Evolutionary conservation across 2,113 vertebrate genomes (phyloP).

Genomic region (Trochalopteron elliotii): DNA sequence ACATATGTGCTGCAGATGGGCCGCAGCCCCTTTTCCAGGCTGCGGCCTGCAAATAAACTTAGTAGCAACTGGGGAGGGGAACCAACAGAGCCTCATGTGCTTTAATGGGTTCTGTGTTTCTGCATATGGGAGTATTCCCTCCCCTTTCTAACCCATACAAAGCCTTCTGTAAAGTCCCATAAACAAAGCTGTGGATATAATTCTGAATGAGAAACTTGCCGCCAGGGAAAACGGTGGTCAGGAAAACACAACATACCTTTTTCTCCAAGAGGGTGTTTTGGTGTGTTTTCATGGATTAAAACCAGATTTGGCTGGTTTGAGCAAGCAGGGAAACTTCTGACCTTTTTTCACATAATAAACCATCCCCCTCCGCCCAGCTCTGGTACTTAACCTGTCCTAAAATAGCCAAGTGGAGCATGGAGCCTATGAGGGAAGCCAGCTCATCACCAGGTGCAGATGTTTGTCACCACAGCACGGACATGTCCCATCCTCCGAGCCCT

Average conservation of each 20-base stretch:
- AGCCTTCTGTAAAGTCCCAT: conserved; percentile 16
- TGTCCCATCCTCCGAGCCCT: not conserved
- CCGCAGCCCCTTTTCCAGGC: not conserved
- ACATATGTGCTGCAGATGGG: conserved; percentile 41
- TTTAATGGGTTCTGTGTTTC: not conserved
- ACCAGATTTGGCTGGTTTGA: conserved; percentile 32
- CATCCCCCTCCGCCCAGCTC: rapidly evolving
- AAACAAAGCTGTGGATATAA: not conserved
- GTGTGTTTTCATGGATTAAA: conserved; percentile 28
- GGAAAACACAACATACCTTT: conserved; percentile 15
- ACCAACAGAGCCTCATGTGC: not conserved
- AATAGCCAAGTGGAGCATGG: not conserved
- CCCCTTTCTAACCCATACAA: not conserved
- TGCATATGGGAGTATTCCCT: not conserved
- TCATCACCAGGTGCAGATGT: not conserved
- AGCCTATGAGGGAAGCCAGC: not conserved
- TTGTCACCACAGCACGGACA: not conserved
- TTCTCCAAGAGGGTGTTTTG: not conserved
- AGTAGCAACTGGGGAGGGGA: not conserved
- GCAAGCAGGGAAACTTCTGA: conserved; percentile 45
- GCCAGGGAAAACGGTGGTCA: not conserved
- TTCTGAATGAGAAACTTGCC: conserved; percentile 21
- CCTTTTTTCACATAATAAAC: conserved; percentile 10
- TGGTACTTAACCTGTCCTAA: not conserved
- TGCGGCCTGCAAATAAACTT: conserved; percentile 15